phyloP scores from a whole-genome alignment of 2,888 invertebrate species.

The Cephalotes varians region DNA sequence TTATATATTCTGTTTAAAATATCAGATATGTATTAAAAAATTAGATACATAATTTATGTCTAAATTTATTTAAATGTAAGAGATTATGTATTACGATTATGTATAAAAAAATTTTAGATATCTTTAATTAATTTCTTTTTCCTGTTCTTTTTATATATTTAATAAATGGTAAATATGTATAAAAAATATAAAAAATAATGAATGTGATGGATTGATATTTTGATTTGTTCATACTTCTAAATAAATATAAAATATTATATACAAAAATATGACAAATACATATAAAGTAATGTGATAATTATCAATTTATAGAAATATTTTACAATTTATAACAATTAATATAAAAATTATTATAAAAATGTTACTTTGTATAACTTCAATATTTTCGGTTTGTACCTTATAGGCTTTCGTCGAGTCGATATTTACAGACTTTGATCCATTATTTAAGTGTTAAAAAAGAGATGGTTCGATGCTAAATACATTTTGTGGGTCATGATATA shows the following conservation, averaged over 20 bases:
- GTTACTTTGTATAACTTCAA: not conserved
- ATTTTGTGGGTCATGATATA: slow-evolving; percentile 23
- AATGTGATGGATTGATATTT: not conserved
- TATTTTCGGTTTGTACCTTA: not conserved
- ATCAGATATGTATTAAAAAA: not conserved
- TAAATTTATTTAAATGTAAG: not conserved
- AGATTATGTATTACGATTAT: not conserved
- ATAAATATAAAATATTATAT: no score
- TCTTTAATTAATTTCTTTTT: not conserved
- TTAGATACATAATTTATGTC: not conserved
- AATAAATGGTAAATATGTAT: no score
- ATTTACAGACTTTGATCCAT: slow-evolving; percentile 19
- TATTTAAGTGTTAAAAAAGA: slow-evolving; percentile 20
- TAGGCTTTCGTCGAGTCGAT: slow-evolving; percentile 3
- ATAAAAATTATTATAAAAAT: no score
- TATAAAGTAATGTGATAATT: not conserved
- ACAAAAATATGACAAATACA: no score
- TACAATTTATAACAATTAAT: not conserved
- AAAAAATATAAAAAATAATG: not conserved
- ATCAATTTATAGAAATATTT: slow-evolving; percentile 12
- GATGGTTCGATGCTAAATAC: slow-evolving; percentile 38
- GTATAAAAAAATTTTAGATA: not conserved
- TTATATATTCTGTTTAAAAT: not conserved
- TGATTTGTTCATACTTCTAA: not conserved
- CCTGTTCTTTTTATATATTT: not conserved